Conservation (phyloP, 2,888 invertebrate species). For the Ctena decussata region DNA sequence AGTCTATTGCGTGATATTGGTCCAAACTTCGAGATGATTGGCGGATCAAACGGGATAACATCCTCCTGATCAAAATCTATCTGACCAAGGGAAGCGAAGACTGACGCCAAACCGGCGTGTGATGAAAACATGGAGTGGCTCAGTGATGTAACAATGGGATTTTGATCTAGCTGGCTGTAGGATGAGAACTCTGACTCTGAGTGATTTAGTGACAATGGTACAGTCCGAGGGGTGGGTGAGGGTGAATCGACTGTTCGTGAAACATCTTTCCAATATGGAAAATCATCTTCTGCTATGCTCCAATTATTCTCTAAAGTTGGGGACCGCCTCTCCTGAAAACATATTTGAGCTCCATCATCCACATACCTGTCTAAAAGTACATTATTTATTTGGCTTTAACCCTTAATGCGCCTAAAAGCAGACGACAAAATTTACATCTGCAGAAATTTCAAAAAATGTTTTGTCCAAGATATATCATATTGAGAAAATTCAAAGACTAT, state of each 20-base stretch:
- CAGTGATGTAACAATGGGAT: neutral
- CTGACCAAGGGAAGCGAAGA: neutral
- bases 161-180: neutral
- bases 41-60: conserved; percentile 91
- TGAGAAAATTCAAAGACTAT: no score
- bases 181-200: neutral
- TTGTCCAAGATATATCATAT: no score
- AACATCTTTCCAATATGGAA: conserved; percentile 60
- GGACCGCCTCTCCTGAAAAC: no score
- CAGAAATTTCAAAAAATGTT: no score
- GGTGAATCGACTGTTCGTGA: conserved; percentile 57
- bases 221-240: conserved; percentile 26
- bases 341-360: no score
- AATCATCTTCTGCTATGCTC: conserved; percentile 44
- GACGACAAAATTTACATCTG: no score
- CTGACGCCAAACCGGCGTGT: no score
- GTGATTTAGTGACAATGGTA: neutral
- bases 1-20: conserved; percentile 89
- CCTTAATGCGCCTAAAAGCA: no score
- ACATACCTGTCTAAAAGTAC: no score
- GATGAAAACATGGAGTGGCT: no score
- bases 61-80: conserved; percentile 43
- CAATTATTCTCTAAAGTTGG: conserved; percentile 34
- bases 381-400: no score
- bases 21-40: conserved; percentile 91